A percentile compares a stretch with the other conserved stretches of the same genome.
These are phyloP conservation scores for Diaprepes abbreviatus DNA, from an alignment of 2,888 invertebrate genomes.

Conservation along the genomic window DNA sequence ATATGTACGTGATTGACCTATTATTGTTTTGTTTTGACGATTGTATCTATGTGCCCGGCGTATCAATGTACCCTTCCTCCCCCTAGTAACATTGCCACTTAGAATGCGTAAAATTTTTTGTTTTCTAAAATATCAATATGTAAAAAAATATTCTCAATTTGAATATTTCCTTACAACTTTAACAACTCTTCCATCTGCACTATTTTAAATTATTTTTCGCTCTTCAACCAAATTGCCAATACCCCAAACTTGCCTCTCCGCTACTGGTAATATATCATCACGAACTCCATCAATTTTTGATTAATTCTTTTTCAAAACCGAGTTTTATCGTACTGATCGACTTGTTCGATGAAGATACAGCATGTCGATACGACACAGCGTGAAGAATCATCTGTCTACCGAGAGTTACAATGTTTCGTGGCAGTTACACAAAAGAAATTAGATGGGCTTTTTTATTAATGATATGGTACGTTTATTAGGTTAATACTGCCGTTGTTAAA, in stretches of 20 bases:
- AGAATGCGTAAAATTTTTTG: too few relatives aligned
- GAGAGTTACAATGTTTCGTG: constrained; percentile 41
- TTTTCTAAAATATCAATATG: too few relatives aligned
- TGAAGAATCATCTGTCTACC: constrained; percentile 50
- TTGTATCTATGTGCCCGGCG: too few relatives aligned
- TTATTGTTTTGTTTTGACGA: too few relatives aligned
- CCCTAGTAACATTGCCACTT: too few relatives aligned
- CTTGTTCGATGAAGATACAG: constrained; percentile 47
- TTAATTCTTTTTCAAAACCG: constrained; percentile 48
- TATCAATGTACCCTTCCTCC: too few relatives aligned
- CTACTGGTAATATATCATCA: constrained; percentile 30
- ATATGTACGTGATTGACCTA: too few relatives aligned
- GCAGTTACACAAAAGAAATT: constrained; percentile 48
- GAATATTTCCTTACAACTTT: too few relatives aligned
- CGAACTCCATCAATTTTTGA: constrained; percentile 47
- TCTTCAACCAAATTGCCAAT: too few relatives aligned
- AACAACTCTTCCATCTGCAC: too few relatives aligned
- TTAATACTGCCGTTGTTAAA: constrained; percentile 20
- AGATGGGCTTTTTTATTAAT: constrained; percentile 48
- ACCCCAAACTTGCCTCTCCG: background rate
- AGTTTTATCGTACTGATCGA: constrained; percentile 46
- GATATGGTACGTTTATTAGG: constrained; percentile 34
- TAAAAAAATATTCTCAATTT: too few relatives aligned
- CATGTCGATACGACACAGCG: constrained; percentile 46
- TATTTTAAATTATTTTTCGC: too few relatives aligned